Percentiles rank a stretch among this genome's conserved stretches.
Evolutionary conservation across 1,140 invertebrate genomes (phyloP).

Genomic region (Chironomus tepperi): DNA sequence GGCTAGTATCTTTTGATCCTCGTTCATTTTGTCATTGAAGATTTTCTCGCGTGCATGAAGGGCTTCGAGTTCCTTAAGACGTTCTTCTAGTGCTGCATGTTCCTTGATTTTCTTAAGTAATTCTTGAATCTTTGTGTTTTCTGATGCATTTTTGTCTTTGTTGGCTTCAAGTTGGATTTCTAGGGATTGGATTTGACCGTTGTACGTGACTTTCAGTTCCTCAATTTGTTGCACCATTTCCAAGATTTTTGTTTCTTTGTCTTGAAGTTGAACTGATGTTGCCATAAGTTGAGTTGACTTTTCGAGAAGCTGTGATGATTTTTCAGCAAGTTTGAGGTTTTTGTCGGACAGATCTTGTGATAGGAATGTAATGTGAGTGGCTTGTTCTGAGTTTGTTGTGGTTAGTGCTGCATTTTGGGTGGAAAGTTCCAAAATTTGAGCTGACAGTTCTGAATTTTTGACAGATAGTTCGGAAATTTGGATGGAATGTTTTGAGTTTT

Average conservation of each 20-base stretch:
- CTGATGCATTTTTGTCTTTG: background rate
- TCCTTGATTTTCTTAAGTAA: background rate
- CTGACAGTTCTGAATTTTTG: no score
- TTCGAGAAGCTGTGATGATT: no score
- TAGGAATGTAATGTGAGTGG: no score
- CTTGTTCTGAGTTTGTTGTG: no score
- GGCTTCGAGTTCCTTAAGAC: conserved; percentile 5
- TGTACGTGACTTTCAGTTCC: background rate
- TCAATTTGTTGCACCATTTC: conserved; percentile 13
- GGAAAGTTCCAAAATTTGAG: background rate
- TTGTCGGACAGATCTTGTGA: no score
- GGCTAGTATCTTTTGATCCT: conserved; percentile 18
- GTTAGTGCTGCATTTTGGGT: background rate
- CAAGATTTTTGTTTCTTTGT: background rate
- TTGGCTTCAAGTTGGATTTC: background rate
- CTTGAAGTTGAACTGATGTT: background rate
- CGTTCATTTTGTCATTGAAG: conserved; percentile 16
- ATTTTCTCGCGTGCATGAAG: conserved; percentile 10
- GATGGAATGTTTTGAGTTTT: no score
- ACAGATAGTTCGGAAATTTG: no score
- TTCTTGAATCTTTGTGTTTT: background rate
- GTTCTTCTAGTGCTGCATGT: background rate
- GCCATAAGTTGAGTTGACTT: background rate
- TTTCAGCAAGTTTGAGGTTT: no score
- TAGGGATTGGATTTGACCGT: background rate